Evolutionary conservation across 23 tunicate genomes (phyloP), one percentile per base, ranked within the genome.

Genomic region (Pegea sp.): DNA sequence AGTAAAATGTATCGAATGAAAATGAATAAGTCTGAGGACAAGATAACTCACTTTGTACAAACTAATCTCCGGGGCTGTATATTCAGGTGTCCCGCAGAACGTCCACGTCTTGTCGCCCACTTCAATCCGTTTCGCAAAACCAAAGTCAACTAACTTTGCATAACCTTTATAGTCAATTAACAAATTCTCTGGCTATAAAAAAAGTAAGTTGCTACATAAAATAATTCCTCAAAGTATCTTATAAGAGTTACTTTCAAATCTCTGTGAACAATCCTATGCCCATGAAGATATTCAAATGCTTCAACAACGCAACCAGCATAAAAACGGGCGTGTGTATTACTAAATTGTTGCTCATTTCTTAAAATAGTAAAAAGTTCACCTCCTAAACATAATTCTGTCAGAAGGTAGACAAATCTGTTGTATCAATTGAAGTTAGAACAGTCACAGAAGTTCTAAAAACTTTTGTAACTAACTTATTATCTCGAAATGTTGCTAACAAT

Each of bases 1-100:
- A n/a, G n/a, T n/a, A n/a, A n/a, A n/a, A n/a, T n/a, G n/a, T n/a
- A n/a, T n/a, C n/a, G n/a, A n/a, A n/a, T n/a, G n/a, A n/a, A n/a
- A n/a, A n/a, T n/a, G n/a, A n/a, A n/a, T n/a, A n/a, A n/a, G n/a
- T n/a, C n/a, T n/a, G n/a, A n/a, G n/a, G n/a, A n/a, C n/a, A n/a
- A n/a, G n/a, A n/a, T n/a, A n/a, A n/a, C n/a, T n/a, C 46, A 81
- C 93, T 56, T 73, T 59, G 61, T 90, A 68, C 49, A 69, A 26
- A 21, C 67, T 66, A 42, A 90, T 73, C 67, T 90, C 98, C 4
- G 98, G 98, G 29, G 98, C 92, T 5, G 74, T 76, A 57, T 90
- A 90, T 57, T 90, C 86, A 16, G 98, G 98, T 26, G 98, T 90
- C 22, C 98, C 98, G 29, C 98, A 90, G 53, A 90, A 90, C 3